These are phyloP conservation scores for Triops longicaudatus DNA, from an alignment of 1,140 invertebrate species.

Conservation along the genomic window DNA sequence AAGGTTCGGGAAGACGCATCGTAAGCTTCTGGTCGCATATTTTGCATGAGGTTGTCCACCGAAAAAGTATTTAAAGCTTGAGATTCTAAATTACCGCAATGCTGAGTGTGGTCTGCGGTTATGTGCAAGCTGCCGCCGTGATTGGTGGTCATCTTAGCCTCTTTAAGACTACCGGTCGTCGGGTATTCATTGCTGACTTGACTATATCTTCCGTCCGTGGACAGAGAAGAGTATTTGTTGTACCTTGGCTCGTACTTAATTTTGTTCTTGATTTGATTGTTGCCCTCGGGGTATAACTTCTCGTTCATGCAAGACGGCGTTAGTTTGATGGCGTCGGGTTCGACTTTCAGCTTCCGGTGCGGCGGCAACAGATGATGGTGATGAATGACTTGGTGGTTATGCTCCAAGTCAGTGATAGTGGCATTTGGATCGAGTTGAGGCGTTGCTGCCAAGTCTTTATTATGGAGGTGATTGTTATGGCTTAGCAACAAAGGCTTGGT, in stretches of 20 bases:
- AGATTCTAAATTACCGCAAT: constrained; percentile 29
- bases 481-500: constrained; percentile 22
- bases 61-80: constrained; percentile 32
- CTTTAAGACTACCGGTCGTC: not conserved
- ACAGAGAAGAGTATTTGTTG: not conserved
- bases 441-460: not conserved
- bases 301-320: constrained; percentile 31
- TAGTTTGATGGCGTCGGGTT: constrained; percentile 19
- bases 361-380: constrained; percentile 20
- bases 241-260: not conserved
- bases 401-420: not conserved
- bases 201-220: not conserved
- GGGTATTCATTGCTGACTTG: not conserved
- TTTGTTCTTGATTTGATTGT: not conserved
- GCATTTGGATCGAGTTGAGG: constrained; percentile 20
- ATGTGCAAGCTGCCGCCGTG: constrained; percentile 24
- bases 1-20: not conserved
- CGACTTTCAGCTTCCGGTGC: constrained; percentile 26
- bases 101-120: constrained; percentile 27
- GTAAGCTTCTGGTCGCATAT: constrained; percentile 24
- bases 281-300: constrained; percentile 37
- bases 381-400: constrained; percentile 31
- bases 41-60: constrained; percentile 34
- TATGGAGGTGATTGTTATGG: constrained; percentile 13
- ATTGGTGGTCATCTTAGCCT: constrained; percentile 13